These are phyloP conservation scores for Agrilus cyanescens DNA, from an alignment of 2,888 invertebrate genomes.

Conservation along the genomic window DNA sequence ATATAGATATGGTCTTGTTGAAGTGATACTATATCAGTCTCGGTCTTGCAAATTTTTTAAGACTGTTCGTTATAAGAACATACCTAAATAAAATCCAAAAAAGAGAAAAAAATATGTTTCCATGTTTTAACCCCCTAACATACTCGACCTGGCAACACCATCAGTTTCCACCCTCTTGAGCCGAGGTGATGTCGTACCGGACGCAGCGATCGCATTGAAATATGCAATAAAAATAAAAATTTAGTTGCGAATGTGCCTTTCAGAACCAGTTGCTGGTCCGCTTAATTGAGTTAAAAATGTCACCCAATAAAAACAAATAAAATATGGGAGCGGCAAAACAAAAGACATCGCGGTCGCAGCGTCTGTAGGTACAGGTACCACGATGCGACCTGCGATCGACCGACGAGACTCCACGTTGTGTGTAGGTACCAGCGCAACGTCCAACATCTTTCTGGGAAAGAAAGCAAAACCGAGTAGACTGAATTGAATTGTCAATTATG, in stretches of 20 bases:
- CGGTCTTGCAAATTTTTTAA: too few species aligned
- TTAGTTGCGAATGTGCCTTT: constrained; percentile 9
- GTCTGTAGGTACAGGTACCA: constrained; percentile 1
- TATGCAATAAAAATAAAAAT: too few species aligned
- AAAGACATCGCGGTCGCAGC: constrained; percentile 18
- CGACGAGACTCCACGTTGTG: constrained; percentile 1
- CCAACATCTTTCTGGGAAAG: constrained; percentile 28
- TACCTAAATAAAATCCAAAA: too few species aligned
- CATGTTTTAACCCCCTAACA: too few species aligned
- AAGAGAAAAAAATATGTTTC: too few species aligned
- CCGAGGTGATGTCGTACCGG: too few species aligned
- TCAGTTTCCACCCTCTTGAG: too few species aligned
- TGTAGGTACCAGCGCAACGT: constrained; percentile 15
- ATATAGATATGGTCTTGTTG: too few species aligned
- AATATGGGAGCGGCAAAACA: constrained; percentile 26
- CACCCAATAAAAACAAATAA: constrained; percentile 27
- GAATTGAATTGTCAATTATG: constrained; percentile 35
- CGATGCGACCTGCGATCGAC: background rate
- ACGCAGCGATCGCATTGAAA: too few species aligned
- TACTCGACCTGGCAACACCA: too few species aligned
- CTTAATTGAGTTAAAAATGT: constrained; percentile 35
- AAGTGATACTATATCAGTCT: too few species aligned
- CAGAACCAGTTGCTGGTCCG: constrained; percentile 15
- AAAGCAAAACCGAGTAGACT: constrained; percentile 22
- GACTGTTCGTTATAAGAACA: too few species aligned